Base-by-base conservation (phyloP, 1,140 invertebrate species). In the Campoletis sonorensis region DNA sequence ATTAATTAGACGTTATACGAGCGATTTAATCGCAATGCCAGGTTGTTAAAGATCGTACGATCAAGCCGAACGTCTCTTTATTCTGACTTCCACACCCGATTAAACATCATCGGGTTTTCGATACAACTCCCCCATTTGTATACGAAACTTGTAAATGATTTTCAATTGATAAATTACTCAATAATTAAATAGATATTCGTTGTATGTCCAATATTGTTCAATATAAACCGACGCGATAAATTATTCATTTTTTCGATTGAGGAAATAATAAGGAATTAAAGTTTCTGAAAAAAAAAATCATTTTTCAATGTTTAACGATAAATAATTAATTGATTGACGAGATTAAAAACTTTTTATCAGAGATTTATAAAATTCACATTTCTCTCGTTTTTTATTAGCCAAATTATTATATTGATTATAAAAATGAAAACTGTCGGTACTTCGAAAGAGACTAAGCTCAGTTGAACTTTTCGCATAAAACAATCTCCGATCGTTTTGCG, bases 1-100 rank as follows among this genome's bases (percentile, higher is more conserved):
- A 75, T 75, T 75, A 75, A 75, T 75, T 75, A 75, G 72, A 75
- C 49, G 49, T 75, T 58, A 58, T 75, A 75, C 49, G 72, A 75
- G 72, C 72, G 72, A 58, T 75, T 75, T 58, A 75, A 75, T 75
- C 72, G 33, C 72, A 45, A 45, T 58, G 27, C 49, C 72, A 10
- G 10, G 68, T 75, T 33, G 45, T 51, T 54, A 58, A 75, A 58
- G 72, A 75, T 75, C 49, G 10, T 23, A n/a, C 21, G 11, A n/a
- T 23, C 49, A 49, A 75, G 51, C 72, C 45, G 49, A 16, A 75
- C 72, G 72, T 75, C 49, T 26, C 72, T 58, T 75, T 58, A 26
- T 16, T 49, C 49, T 16, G 54, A 75, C 45, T 58, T 75, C 27
- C 72, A 64, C 61, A 64, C 61, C 61, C 61, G 61, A 54, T 54